These are phyloP conservation scores for Heliangelus exortis DNA, from an alignment of 2,797 vertebrate species.

Conservation along the genomic window DNA sequence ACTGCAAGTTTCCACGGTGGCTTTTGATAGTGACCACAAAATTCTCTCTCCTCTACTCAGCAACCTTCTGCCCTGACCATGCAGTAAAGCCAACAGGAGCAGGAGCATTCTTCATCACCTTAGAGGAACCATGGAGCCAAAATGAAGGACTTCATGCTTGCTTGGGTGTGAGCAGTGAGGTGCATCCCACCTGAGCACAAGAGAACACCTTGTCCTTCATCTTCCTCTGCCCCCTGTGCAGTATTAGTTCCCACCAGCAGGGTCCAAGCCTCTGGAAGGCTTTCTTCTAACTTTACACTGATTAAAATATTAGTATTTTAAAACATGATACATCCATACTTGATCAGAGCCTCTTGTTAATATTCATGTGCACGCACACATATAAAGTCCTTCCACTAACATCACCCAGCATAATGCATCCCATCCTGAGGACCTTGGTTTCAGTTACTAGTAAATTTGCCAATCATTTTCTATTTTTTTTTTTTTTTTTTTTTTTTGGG, in stretches of 20 bases:
- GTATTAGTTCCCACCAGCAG: neutral
- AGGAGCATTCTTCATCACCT: neutral
- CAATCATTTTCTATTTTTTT: neutral
- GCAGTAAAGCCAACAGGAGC: neutral
- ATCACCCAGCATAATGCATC: fast-evolving
- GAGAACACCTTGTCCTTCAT: neutral
- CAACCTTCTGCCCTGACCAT: neutral
- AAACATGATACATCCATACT: neutral
- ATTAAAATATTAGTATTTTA: neutral
- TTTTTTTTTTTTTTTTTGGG: neutral
- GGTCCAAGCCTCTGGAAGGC: neutral
- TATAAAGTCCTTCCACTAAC: neutral
- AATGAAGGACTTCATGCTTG: neutral
- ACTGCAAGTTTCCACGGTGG: neutral
- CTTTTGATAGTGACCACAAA: neutral
- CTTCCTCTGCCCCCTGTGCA: neutral
- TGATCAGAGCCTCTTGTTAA: neutral
- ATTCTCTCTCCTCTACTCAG: neutral
- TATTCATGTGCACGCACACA: fast-evolving
- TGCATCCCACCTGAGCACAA: fast-evolving
- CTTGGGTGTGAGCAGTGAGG: neutral
- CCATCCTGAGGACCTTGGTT: neutral
- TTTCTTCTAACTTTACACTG: neutral
- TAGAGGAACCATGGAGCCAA: neutral
- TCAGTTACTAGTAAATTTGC: neutral